These are phyloP conservation scores for Heliornis fulica DNA, from an alignment of 2,113 vertebrate genomes.

Conservation along the genomic window DNA sequence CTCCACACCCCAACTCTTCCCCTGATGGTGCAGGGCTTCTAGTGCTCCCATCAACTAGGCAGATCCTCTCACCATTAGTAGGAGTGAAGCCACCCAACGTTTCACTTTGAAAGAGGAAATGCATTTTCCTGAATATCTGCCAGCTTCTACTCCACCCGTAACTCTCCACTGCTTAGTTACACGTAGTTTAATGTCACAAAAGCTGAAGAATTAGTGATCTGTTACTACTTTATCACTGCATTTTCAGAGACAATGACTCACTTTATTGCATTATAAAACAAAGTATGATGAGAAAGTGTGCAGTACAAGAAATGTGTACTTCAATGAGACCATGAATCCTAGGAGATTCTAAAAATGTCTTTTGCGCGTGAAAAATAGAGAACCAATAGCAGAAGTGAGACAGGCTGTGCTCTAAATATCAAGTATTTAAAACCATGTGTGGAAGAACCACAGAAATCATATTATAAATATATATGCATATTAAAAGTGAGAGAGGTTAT, in stretches of 20 bases:
- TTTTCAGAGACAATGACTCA: not conserved
- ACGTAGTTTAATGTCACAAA: not conserved
- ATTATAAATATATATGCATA: not conserved
- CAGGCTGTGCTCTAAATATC: not conserved
- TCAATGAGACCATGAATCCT: conserved; percentile 2
- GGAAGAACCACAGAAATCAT: not conserved
- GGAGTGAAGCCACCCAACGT: not conserved
- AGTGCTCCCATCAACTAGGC: not conserved
- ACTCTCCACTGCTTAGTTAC: not conserved
- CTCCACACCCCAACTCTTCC: conserved; percentile 13
- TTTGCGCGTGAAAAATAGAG: not conserved
- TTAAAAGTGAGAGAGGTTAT: not conserved
- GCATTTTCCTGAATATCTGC: conserved; percentile 18
- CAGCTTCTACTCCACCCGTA: conserved; percentile 39
- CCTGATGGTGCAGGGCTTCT: not conserved
- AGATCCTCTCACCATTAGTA: not conserved
- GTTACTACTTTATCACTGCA: not conserved
- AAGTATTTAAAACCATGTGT: not conserved
- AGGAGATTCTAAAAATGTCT: not conserved
- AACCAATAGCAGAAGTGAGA: not conserved
- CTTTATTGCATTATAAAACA: not conserved
- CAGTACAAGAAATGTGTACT: not conserved
- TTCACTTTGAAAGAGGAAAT: conserved; percentile 62
- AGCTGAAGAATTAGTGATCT: not conserved
- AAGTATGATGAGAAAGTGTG: not conserved